Evolutionary conservation across 2,888 invertebrate genomes (phyloP).

Genomic region (Morinoia aosen): DNA sequence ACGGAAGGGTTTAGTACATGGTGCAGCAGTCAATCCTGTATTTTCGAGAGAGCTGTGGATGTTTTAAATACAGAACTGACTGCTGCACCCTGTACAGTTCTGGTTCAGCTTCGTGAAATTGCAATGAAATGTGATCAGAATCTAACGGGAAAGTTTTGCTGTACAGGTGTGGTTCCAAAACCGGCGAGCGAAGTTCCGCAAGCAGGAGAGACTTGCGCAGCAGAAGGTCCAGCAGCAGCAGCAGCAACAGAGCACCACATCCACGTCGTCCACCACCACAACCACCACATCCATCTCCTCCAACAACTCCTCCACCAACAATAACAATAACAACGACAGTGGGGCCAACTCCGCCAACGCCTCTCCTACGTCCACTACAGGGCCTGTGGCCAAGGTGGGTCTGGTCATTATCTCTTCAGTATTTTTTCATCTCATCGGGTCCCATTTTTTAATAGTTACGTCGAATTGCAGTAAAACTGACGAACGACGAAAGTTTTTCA

Average conservation of each 20-base stretch:
- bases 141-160: not conserved
- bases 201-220: conserved; percentile 68
- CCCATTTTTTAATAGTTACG: too few relatives aligned
- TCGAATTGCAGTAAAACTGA: too few relatives aligned
- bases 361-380: conserved; percentile 48
- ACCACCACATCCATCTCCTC: conserved; percentile 71
- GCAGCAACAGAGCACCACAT: conserved; percentile 66
- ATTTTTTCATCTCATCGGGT: not conserved
- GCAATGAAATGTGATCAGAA: too few relatives aligned
- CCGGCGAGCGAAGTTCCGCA: conserved; percentile 68
- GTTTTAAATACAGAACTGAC: too few relatives aligned
- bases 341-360: conserved; percentile 57
- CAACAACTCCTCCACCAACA: conserved; percentile 53
- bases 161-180: conserved; percentile 68
- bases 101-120: not conserved
- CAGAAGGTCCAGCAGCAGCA: conserved; percentile 64
- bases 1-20: too few relatives aligned
- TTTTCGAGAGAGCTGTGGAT: too few relatives aligned
- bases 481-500: too few relatives aligned
- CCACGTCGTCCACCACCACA: conserved; percentile 83
- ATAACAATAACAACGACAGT: conserved; percentile 63
- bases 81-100: not conserved
- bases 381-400: conserved; percentile 9
- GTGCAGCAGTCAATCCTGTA: too few relatives aligned
- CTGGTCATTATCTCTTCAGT: not conserved